Percentiles rank a stretch among this genome's conserved stretches.
Conservation (phyloP, 2,888 invertebrate species). For the Sphaerophoria rueppellii region DNA sequence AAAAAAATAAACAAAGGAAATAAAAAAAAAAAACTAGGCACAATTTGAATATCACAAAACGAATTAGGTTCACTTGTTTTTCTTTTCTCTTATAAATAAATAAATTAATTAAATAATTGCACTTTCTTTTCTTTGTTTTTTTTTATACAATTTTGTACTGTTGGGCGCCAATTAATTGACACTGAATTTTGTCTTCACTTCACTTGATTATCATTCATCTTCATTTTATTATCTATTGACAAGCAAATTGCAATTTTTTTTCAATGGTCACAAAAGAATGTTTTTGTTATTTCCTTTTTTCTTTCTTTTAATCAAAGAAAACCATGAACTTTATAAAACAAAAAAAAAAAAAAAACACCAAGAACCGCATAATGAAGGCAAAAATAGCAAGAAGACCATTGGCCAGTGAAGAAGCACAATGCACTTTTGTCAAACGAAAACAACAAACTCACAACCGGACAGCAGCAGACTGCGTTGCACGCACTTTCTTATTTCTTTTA, state of each 20-base stretch:
- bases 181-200: conserved; percentile 16
- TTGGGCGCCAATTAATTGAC: conserved; percentile 33
- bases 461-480: conserved; percentile 34
- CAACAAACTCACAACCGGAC: conserved; percentile 2
- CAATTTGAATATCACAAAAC: background rate
- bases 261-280: conserved; percentile 3
- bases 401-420: conserved; percentile 37
- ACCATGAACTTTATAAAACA: conserved; percentile 16
- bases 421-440: conserved; percentile 51
- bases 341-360: background rate
- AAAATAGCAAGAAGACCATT: conserved; percentile 27
- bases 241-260: conserved; percentile 13
- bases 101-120: conserved; percentile 26
- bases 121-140: background rate
- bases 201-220: conserved; percentile 9
- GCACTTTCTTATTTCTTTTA: conserved; percentile 39
- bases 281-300: background rate
- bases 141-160: conserved; percentile 29
- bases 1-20: background rate
- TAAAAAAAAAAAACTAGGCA: background rate
- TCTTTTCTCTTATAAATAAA: conserved; percentile 24
- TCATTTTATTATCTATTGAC: conserved; percentile 12
- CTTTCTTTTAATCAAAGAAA: conserved; percentile 24
- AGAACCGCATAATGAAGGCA: conserved; percentile 32
- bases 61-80: background rate